A percentile compares a stretch with the other conserved stretches of the same genome.
phyloP scores from a whole-genome alignment of 2,888 invertebrate genomes.

The Hecatera dysodea region DNA sequence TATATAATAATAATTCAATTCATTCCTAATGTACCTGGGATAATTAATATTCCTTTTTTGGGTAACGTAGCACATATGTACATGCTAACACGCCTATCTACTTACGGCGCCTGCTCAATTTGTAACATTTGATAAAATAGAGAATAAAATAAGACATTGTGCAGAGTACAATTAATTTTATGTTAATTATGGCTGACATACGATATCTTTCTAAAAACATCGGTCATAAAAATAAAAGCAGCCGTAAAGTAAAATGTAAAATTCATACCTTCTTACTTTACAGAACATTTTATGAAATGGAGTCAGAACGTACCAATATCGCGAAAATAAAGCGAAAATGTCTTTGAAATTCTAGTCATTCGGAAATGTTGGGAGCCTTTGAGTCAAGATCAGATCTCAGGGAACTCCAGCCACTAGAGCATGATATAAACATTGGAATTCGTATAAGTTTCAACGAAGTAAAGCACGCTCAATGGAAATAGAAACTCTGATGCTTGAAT shows the following conservation, averaged over 20 bases:
- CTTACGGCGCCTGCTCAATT: neutral
- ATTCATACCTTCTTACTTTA: slow-evolving; percentile 18
- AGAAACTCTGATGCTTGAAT: slow-evolving; percentile 41
- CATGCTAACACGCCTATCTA: neutral
- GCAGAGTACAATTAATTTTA: slow-evolving; percentile 13
- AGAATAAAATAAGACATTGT: slow-evolving; percentile 12
- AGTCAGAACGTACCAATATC: slow-evolving; percentile 21
- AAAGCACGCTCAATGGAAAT: slow-evolving; percentile 14
- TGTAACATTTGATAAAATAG: slow-evolving; percentile 3
- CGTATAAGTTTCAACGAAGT: slow-evolving; percentile 21
- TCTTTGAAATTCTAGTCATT: slow-evolving; percentile 48
- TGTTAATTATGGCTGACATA: slow-evolving; percentile 9
- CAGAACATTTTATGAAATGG: slow-evolving; percentile 13
- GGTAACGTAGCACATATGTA: neutral
- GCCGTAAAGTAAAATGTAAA: slow-evolving; percentile 39
- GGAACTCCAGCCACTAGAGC: slow-evolving; percentile 22
- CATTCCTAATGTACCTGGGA: no score
- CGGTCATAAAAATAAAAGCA: slow-evolving; percentile 17
- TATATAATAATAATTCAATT: no score
- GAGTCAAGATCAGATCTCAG: slow-evolving; percentile 29
- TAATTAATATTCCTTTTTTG: no score
- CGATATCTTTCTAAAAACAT: slow-evolving; percentile 13
- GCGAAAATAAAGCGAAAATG: slow-evolving; percentile 37
- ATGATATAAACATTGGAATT: slow-evolving; percentile 28
- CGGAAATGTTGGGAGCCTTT: slow-evolving; percentile 36